These are phyloP conservation scores for Argya squamiceps DNA, from an alignment of 2,797 vertebrate genomes.

Conservation along the genomic window DNA sequence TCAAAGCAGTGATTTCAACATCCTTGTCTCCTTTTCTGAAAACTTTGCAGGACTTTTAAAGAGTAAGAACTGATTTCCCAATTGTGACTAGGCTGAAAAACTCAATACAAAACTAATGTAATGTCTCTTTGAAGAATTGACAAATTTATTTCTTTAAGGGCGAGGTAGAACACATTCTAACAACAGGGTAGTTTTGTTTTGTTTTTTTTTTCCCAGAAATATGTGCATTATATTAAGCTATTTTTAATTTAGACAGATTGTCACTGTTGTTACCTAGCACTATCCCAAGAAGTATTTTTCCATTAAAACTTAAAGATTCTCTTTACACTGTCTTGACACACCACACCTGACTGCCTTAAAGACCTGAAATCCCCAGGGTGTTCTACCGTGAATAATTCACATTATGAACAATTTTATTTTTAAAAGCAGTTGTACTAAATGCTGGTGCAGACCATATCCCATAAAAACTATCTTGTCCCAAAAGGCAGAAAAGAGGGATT, in stretches of 20 bases:
- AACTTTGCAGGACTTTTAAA: not conserved
- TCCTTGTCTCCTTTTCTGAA: not conserved
- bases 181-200: not conserved
- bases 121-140: not conserved
- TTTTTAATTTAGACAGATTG: not conserved
- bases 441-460: not conserved
- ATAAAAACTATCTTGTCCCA: conserved; percentile 4
- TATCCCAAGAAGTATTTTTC: not conserved
- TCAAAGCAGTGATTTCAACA: not conserved
- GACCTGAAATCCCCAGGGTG: not conserved
- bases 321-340: not conserved
- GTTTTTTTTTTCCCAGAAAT: not conserved
- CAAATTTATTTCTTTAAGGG: not conserved
- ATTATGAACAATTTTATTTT: conserved; percentile 6
- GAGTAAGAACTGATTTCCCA: not conserved
- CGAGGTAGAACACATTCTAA: not conserved
- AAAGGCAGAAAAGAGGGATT: not conserved
- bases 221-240: not conserved
- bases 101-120: not conserved
- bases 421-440: conserved; percentile 23
- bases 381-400: conserved; percentile 47
- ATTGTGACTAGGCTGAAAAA: not conserved
- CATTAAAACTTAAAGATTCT: not conserved
- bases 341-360: not conserved
- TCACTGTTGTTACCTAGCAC: not conserved